Base-by-base conservation (phyloP, 2,888 invertebrate genomes). In the Hemicrepidius hirtus region DNA sequence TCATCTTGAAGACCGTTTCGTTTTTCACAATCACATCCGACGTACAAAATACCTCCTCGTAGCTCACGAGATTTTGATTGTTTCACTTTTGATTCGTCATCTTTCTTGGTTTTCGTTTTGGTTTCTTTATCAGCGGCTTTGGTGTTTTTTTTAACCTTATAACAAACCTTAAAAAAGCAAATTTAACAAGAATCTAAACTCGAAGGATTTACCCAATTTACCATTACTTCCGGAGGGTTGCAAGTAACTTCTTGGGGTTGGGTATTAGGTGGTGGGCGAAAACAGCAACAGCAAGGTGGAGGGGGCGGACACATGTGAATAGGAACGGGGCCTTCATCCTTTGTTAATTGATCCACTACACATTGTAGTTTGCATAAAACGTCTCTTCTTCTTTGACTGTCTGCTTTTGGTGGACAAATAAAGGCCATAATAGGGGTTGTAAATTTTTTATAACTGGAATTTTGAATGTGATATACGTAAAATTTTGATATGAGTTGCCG, bases 1-100 rank as follows among this genome's bases (percentile, higher is more conserved):
- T 90, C 88, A 68, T 90, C 88, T 80, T 91, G 91, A 20, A 91
- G 84, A 5, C 91, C 91, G 77, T 91, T 90, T 9, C 88, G 85
- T 79, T 87, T 88, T 73, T 89, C 87, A 80, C 91, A 91, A 49
- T 89, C 88, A 77, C 91, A 91, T 40, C 88, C 89, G 10, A 87
- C 86, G 73, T 89, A 88, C 75, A 91, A 85, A 65, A 88, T 85
- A 40, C 90, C 86, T 40, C 84, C 86, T 3, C 88, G 85, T 44
- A 91, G 80, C 81, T 91, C 91, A 6, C 89, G 86, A 35, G 90
- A 90, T 77, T 87, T 88, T 40, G 89, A 87, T 50, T 82, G 81
- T 74, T 79, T 84, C 1, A 77, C 40, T 40, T 32, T 37, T 1
- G 66, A 57, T 35, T 63, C 63, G 32, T 64, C 60, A 44, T 70